Base-by-base conservation (phyloP, 2,888 invertebrate genomes). In the Drosophila prostipennis region DNA sequence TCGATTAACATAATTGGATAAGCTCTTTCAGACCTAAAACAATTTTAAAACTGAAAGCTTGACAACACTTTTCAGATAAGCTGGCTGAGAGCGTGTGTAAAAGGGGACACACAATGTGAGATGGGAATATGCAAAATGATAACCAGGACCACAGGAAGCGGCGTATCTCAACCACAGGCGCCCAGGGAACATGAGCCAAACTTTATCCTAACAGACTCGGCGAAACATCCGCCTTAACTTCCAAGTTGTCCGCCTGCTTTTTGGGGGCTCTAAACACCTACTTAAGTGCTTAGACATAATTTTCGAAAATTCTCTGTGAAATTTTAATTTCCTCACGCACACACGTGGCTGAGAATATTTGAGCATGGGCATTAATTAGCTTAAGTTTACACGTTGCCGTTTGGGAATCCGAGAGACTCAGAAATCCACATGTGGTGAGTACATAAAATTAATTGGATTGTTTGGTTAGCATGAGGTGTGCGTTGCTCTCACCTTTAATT, bases 361-460 rank as follows among this genome's bases (percentile, higher is more conserved):
- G 58, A 73, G 76, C 72, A 67, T 52, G 74, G 48, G 26, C 57
- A 68, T 76, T 84, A 84, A 80, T 84, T 80, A 73, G 79, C 74
- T 79, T 51, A 72, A 76, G 71, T 63, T 80, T 81, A 60, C 59
- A 53, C 54, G 61, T 7, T 43, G 59, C 58, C 65, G 64, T 67
- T 72, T 73, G 52, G 63, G 58, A 75, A 54, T 60, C 34, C 34
- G 5, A 4, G 34, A 34, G 11, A 57, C 61, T n/a, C 42, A 48
- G 26, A 29, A 48, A 40, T 56, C 40, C 67, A 42, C 39, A 55
- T 58, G 68, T 60, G 73, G 60, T 36, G 67, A 65, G 59, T 63
- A 59, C 71, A 76, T 72, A 56, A 79, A 74, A 85, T 78, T 76
- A 80, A 85, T 80, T 81, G 74, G 73, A 72, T 56, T 55, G 43